Conservation (phyloP, 1,140 invertebrate genomes). For the Drosophila pandora region DNA sequence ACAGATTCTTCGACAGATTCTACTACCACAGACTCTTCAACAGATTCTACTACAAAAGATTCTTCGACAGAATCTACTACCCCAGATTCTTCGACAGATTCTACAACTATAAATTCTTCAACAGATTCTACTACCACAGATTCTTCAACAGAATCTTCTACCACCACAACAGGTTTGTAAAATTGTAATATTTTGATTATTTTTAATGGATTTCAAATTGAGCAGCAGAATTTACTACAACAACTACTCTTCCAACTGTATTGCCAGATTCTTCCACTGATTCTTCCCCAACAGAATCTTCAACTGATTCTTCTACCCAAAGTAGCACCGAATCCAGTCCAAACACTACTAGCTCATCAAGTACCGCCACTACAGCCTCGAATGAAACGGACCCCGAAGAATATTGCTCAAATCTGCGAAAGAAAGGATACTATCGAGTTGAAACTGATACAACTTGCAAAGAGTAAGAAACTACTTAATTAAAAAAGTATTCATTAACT, state of each 20-base stretch:
- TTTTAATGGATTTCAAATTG: neutral
- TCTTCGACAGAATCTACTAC: neutral
- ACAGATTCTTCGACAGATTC: neutral
- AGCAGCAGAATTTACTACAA: neutral
- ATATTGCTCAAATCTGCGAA: conserved; percentile 41
- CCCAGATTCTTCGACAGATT: neutral
- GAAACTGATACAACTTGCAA: conserved; percentile 53
- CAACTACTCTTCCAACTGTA: neutral
- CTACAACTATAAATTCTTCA: neutral
- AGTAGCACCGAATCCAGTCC: neutral
- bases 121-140: neutral
- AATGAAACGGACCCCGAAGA: conserved; percentile 22
- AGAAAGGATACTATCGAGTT: conserved; percentile 46
- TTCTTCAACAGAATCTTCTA: neutral
- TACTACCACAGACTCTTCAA: neutral
- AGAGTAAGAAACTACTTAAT: conserved; percentile 35
- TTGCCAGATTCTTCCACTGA: neutral
- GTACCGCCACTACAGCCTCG: conserved; percentile 8
- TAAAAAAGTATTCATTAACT: neutral
- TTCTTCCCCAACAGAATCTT: neutral
- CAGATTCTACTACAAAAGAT: neutral
- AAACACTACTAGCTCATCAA: neutral
- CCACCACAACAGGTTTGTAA: neutral
- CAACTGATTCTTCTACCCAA: conserved; percentile 2
- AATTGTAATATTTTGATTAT: neutral